Base-by-base conservation (phyloP, 2,797 vertebrate species). In the Squalus acanthias region DNA sequence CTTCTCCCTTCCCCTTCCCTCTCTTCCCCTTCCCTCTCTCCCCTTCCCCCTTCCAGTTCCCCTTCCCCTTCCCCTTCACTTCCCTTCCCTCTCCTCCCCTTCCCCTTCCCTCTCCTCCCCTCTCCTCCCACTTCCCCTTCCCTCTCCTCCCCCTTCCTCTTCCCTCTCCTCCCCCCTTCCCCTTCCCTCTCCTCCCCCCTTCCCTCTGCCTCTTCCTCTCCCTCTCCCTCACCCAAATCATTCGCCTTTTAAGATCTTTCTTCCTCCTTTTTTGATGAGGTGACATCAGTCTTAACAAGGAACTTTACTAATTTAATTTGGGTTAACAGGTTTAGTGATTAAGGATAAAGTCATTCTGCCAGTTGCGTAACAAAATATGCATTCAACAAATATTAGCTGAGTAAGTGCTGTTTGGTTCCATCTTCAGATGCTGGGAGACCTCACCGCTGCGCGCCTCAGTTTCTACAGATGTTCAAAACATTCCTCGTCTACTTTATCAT, bases 131-230 rank as follows among this genome's bases (percentile, higher is more conserved):
- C 53, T 57, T 57, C 53, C 2, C 5, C 53, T 5, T 57, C 53
- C 5, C 53, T 5, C 53, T 5, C 20, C n/a, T n/a, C 1, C 33
- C 22, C 9, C 22, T 67, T 92, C 8, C 33, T 5, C 46, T 12
- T 85, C 46, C 46, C 5, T n/a, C 79, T 46, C n/a, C 46, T 7
- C 13, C 39, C 79, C 13, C n/a, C 6, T 46, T 20, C 63, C 33
- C 29, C 5, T 60, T 3, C 1, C 20, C 22, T 2, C 17, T 0
- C 26, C 12, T 26, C 1, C 20, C 3, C 1, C 10, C 10, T 17
- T 2, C 76, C 13, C 89, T 57, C 33, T 13, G 13, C 13, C 10
- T 0, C 33, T 7, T 33, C 60, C 60, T 60, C 63, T 9, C 65
- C 13, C 12, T 15, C 6, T 2, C 33, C 10, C 53, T 39, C 4